These are phyloP conservation scores for Melanotaenia parkinsoni DNA, from an alignment of 2,797 vertebrate genomes.

Conservation along the genomic window DNA sequence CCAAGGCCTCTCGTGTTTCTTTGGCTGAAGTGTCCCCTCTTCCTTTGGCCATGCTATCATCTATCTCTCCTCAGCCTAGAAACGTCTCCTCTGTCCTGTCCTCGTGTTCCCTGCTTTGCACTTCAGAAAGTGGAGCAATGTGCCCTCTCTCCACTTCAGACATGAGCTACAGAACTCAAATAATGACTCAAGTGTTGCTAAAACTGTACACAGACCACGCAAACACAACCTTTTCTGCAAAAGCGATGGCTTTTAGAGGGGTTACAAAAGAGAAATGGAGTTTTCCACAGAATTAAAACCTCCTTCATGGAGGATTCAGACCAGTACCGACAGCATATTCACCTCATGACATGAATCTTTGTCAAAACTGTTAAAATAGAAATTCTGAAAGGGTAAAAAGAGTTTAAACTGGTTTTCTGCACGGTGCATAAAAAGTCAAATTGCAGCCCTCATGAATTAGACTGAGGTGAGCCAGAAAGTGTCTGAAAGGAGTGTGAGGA, in stretches of 20 bases:
- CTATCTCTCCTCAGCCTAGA: slow-evolving; percentile 74
- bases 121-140: slow-evolving; percentile 72
- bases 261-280: neutral
- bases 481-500: slow-evolving; percentile 72
- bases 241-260: neutral
- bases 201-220: neutral
- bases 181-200: slow-evolving; percentile 17
- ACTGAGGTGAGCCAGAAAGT: slow-evolving; percentile 23
- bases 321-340: neutral
- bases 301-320: neutral
- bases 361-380: neutral
- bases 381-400: slow-evolving; percentile 12
- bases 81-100: slow-evolving; percentile 71
- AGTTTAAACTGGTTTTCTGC: slow-evolving; percentile 8
- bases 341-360: neutral
- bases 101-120: slow-evolving; percentile 50
- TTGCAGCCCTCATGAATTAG: slow-evolving; percentile 63
- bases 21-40: slow-evolving; percentile 48
- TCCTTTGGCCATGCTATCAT: slow-evolving; percentile 62
- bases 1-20: slow-evolving; percentile 50
- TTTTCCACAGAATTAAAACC: slow-evolving; percentile 1
- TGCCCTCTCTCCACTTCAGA: slow-evolving; percentile 56
- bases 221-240: neutral
- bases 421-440: slow-evolving; percentile 23
- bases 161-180: slow-evolving; percentile 22